Evolutionary conservation across 2,113 vertebrate species (phyloP), one percentile per base, ranked within the genome.

Genomic region (Chloroceryle aenea): DNA sequence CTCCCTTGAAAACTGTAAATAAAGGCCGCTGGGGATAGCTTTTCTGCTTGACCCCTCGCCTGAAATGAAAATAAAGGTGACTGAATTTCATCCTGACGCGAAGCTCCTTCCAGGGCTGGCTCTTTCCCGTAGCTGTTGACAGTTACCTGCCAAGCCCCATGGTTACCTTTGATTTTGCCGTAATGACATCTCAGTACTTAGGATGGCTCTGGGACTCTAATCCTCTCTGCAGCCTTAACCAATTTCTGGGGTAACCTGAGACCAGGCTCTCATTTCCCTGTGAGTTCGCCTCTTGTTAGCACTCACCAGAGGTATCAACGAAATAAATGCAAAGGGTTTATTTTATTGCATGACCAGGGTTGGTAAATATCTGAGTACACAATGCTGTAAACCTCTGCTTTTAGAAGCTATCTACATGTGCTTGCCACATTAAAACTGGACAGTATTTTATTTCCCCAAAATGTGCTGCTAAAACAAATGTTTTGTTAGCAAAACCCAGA

Each of bases 31-130:
- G 90, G 59, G 95, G 96, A 97, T 78, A 96, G 96, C 95, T 98
- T 97, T 97, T 96, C 97, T 96, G 94, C 90, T 96, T 98, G 98
- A 98, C 98, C 98, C 98, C 97, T 98, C 97, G 98, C 98, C 98
- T 97, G 96, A 97, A 98, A 97, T 98, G 95, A 98, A 98, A 98
- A 98, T 98, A 98, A 97, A 98, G 97, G 96, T 95, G 89, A 61
- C 94, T 97, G 95, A 94, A 97, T 97, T 97, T 97, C 97, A 97
- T 96, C 97, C 96, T 90, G 93, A 95, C 3, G 68, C 52, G 8
- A 87, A 97, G 69, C 96, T 97, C 78, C 95, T 96, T 97, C 95
- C 86, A 47, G 73, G 91, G 73, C 79, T 26, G 78, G 38, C 89
- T 97, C 87, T 97, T 97, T 98, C 92, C 95, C 96, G 64, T 89